Evolutionary conservation across 2,113 vertebrate species (phyloP).

Genomic region (Sphyrna mokarran): DNA sequence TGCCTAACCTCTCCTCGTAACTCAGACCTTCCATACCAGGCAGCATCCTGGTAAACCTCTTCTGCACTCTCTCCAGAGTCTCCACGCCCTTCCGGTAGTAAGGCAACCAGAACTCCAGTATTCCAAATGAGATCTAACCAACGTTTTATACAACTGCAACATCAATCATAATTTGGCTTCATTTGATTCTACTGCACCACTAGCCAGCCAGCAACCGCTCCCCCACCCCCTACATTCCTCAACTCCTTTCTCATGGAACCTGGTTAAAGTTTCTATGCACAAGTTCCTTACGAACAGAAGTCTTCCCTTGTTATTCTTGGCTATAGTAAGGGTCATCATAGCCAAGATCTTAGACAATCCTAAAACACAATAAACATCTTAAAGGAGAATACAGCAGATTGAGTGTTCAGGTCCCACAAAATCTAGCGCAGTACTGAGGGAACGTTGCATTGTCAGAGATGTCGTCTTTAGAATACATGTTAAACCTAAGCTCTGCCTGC

Average conservation of each 20-base stretch:
- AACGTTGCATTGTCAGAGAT: neutral
- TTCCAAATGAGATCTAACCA: too few relatives aligned
- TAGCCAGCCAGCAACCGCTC: too few relatives aligned
- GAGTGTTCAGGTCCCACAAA: neutral
- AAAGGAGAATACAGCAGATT: neutral
- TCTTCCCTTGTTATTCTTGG: neutral
- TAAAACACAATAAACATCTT: neutral
- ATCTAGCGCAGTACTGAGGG: neutral
- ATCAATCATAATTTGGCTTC: neutral
- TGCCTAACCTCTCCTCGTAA: too few relatives aligned
- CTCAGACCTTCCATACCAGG: too few relatives aligned
- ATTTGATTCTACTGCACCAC: neutral
- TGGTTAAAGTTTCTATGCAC: neutral
- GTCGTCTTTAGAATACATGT: neutral
- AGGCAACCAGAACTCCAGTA: too few relatives aligned
- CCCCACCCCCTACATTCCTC: neutral
- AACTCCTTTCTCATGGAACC: neutral
- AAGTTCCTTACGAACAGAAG: neutral
- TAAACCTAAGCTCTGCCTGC: neutral
- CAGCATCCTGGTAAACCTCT: too few relatives aligned
- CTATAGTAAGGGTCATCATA: neutral
- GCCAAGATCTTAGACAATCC: neutral
- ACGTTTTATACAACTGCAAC: too few relatives aligned
- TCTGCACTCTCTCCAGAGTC: too few relatives aligned
- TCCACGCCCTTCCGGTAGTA: too few relatives aligned